Percentiles rank a stretch among this genome's conserved stretches.
These are phyloP conservation scores for Siphlonurus alternatus DNA, from an alignment of 2,888 invertebrate species.

Conservation along the genomic window DNA sequence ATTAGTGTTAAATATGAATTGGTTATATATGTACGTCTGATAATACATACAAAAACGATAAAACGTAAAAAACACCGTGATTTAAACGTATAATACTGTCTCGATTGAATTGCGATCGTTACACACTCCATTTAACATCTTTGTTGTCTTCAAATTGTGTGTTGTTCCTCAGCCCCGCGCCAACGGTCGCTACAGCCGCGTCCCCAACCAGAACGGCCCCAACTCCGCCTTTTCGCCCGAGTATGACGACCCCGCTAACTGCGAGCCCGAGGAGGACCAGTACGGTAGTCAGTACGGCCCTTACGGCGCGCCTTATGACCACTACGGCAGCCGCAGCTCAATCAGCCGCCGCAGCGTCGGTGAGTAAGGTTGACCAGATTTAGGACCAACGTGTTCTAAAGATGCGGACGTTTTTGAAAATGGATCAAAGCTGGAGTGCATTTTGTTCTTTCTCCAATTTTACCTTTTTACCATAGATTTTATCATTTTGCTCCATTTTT, in stretches of 20 bases:
- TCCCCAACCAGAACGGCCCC: slow-evolving; percentile 49
- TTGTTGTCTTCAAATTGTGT: too few relatives aligned
- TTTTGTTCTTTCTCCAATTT: slow-evolving; percentile 10
- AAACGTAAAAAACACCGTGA: too few relatives aligned
- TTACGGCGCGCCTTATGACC: slow-evolving; percentile 76
- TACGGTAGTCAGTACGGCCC: slow-evolving; percentile 72
- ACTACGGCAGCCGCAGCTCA: slow-evolving; percentile 73
- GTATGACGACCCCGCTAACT: slow-evolving; percentile 86
- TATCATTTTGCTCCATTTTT: too few relatives aligned
- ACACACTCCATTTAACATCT: too few relatives aligned
- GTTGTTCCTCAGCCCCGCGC: slow-evolving; percentile 24
- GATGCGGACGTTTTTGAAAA: background rate
- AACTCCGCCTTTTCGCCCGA: slow-evolving; percentile 46
- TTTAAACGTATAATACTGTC: too few relatives aligned
- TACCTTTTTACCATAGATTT: too few relatives aligned
- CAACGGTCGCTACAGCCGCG: slow-evolving; percentile 51
- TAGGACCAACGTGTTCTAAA: background rate
- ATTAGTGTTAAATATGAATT: too few relatives aligned
- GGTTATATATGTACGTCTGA: too few relatives aligned
- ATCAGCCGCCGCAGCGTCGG: slow-evolving; percentile 25
- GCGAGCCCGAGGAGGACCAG: slow-evolving; percentile 80
- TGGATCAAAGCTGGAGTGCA: background rate
- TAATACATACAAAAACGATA: too few relatives aligned
- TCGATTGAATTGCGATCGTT: too few relatives aligned
- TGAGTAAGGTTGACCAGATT: slow-evolving; percentile 10